phyloP scores from a whole-genome alignment of 2,113 vertebrate genomes.

The Myxocyprinus asiaticus region DNA sequence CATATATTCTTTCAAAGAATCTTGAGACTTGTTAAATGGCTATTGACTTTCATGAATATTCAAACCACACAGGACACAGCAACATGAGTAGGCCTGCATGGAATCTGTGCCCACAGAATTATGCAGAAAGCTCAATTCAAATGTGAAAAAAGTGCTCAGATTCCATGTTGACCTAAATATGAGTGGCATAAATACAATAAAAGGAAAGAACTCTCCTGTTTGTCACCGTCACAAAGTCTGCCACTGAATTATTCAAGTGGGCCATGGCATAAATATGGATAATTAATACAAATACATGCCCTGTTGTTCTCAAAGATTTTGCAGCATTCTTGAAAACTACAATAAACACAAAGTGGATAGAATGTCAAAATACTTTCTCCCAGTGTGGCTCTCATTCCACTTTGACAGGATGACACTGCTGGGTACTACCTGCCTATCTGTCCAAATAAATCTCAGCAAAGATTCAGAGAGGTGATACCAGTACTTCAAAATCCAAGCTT shows the following conservation, averaged over 20 bases:
- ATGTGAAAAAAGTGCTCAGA: too few species aligned
- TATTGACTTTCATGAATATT: too few species aligned
- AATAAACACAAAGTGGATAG: background rate
- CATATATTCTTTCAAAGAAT: too few species aligned
- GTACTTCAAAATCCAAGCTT: background rate
- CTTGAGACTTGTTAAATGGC: too few species aligned
- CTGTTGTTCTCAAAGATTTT: background rate
- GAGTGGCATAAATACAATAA: background rate
- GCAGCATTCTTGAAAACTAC: background rate
- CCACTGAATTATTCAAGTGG: background rate
- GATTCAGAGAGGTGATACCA: background rate
- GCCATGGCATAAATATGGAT: background rate
- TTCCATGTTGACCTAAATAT: background rate
- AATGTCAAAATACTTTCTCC: background rate
- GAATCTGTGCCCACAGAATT: too few species aligned
- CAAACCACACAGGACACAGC: too few species aligned
- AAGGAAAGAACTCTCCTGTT: background rate
- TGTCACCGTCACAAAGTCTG: background rate
- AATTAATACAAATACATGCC: conserved; percentile 24
- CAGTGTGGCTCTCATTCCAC: background rate
- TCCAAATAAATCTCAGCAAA: conserved; percentile 3
- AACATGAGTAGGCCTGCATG: too few species aligned
- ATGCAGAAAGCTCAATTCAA: too few species aligned
- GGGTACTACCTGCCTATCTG: conserved; percentile 29
- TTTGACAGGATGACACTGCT: conserved; percentile 8